Percentiles rank a stretch among this genome's conserved stretches.
Conservation (phyloP, 2,888 invertebrate genomes). For the Heliconius hortense region DNA sequence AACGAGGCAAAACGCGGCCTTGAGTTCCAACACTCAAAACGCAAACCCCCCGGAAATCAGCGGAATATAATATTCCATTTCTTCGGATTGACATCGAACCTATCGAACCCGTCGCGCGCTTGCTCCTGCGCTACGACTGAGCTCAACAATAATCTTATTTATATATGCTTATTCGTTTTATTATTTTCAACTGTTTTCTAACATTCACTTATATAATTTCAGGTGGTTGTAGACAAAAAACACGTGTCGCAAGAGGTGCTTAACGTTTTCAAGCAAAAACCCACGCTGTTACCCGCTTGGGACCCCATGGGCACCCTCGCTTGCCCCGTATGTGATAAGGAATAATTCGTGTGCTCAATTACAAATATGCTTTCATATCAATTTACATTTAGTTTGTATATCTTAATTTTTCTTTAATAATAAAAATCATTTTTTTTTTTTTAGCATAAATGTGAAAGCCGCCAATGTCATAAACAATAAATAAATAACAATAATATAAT, state of each 20-base stretch:
- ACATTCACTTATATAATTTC: conserved; percentile 34
- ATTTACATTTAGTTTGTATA: conserved; percentile 3
- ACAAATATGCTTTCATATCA: background rate
- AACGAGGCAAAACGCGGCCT: too few relatives aligned
- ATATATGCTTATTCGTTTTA: too few relatives aligned
- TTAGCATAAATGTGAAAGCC: background rate
- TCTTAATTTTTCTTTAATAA: background rate
- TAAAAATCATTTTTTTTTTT: conserved; percentile 3
- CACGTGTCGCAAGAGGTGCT: conserved; percentile 88
- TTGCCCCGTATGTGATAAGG: conserved; percentile 61
- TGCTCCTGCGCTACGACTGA: too few relatives aligned
- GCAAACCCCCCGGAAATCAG: background rate
- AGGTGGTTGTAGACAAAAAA: conserved; percentile 93
- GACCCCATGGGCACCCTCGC: conserved; percentile 96
- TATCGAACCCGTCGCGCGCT: too few relatives aligned
- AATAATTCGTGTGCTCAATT: conserved; percentile 46
- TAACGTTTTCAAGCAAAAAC: conserved; percentile 88
- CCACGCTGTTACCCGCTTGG: conserved; percentile 93
- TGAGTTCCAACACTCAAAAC: background rate
- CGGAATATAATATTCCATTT: too few relatives aligned
- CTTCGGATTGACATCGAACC: too few relatives aligned
- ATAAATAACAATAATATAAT: background rate
- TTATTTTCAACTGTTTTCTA: background rate
- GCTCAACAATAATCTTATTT: too few relatives aligned
- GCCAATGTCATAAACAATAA: background rate